phyloP scores from a whole-genome alignment of 2,888 invertebrate genomes.

The Ischnus inquisitorius region DNA sequence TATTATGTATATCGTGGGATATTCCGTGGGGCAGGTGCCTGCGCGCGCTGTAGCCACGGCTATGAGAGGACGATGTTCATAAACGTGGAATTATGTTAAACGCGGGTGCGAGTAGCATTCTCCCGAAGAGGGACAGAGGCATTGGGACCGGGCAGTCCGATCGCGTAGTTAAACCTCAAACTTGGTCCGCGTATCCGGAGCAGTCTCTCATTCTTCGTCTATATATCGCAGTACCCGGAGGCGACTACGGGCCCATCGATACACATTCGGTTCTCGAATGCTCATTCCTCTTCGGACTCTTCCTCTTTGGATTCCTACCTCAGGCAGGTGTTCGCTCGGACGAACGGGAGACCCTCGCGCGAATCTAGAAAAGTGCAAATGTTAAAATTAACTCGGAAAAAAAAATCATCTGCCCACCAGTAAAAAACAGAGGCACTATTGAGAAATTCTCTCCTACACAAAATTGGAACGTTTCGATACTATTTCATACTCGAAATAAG shows the following conservation, averaged over 20 bases:
- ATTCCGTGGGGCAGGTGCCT: slow-evolving; percentile 47
- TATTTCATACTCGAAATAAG: background rate
- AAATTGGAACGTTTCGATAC: background rate
- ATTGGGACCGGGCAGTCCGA: slow-evolving; percentile 32
- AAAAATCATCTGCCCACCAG: background rate
- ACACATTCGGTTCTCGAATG: slow-evolving; percentile 52
- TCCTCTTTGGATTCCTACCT: slow-evolving; percentile 33
- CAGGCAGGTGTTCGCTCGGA: slow-evolving; percentile 52
- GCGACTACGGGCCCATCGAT: slow-evolving; percentile 48
- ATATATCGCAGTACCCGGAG: slow-evolving; percentile 41
- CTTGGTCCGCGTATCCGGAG: slow-evolving; percentile 29
- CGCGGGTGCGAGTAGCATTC: slow-evolving; percentile 37
- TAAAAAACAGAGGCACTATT: too few species aligned
- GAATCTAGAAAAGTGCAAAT: background rate
- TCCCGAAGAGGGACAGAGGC: slow-evolving; percentile 16
- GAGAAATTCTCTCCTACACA: too few species aligned
- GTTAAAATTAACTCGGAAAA: background rate
- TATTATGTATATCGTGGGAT: slow-evolving; percentile 9
- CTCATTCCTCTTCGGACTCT: slow-evolving; percentile 50
- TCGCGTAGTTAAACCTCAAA: slow-evolving; percentile 38
- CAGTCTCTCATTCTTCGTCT: slow-evolving; percentile 42
- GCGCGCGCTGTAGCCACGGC: slow-evolving; percentile 31
- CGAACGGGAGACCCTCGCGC: background rate
- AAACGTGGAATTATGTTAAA: slow-evolving; percentile 63
- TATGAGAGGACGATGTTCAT: slow-evolving; percentile 46